Conservation (phyloP, 2,888 invertebrate species). For the Conus canariensis region DNA sequence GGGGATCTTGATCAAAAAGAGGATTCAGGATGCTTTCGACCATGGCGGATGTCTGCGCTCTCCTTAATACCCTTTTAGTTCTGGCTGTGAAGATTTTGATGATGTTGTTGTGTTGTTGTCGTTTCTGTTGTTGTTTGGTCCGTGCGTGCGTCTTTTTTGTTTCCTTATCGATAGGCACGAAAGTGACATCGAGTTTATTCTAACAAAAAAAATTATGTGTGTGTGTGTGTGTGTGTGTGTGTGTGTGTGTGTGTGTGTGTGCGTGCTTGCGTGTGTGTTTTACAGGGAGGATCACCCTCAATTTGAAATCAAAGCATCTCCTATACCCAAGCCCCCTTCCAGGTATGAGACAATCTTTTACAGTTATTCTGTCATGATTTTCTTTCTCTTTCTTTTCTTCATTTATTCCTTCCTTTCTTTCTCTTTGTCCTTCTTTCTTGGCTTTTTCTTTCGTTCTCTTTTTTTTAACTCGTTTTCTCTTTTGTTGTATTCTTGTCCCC, state of each 20-base stretch:
- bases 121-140: not conserved
- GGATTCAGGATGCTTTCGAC: too few species aligned
- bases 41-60: too few species aligned
- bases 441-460: too few species aligned
- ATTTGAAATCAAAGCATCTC: not conserved
- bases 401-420: not conserved
- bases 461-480: too few species aligned
- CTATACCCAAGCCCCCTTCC: not conserved
- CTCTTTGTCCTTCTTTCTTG: not conserved
- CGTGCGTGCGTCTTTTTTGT: not conserved
- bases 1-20: too few species aligned
- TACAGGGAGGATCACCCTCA: conserved; percentile 11
- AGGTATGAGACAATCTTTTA: not conserved
- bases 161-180: too few species aligned
- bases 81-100: too few species aligned
- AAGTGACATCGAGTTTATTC: not conserved
- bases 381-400: too few species aligned
- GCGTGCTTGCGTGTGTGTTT: not conserved
- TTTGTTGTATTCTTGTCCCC: too few species aligned
- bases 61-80: too few species aligned
- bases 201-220: not conserved
- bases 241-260: not conserved
- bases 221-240: not conserved
- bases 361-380: not conserved
- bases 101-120: too few species aligned